Evolutionary conservation across 2,113 vertebrate genomes (phyloP).

Genomic region (Crotophaga sulcirostris): DNA sequence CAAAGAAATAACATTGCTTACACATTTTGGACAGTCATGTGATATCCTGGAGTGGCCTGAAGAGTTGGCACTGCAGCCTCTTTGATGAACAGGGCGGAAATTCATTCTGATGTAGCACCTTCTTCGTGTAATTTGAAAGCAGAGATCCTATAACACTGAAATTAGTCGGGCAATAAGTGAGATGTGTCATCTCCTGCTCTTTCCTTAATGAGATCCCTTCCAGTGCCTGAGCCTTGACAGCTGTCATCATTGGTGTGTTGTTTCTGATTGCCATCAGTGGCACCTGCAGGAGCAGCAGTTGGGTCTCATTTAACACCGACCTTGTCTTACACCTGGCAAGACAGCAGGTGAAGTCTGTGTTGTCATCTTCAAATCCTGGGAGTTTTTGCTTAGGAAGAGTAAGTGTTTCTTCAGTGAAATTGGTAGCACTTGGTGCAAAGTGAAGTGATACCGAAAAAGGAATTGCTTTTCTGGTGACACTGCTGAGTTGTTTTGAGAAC

Average conservation of each 20-base stretch:
- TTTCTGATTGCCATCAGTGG: background rate
- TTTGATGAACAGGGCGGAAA: background rate
- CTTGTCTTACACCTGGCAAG: background rate
- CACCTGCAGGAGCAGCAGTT: background rate
- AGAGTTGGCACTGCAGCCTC: background rate
- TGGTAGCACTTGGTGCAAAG: background rate
- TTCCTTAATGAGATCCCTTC: background rate
- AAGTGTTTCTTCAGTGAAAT: background rate
- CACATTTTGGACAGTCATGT: fast-evolving
- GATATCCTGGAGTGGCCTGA: background rate
- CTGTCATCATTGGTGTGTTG: no score
- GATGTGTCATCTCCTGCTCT: background rate
- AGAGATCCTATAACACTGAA: background rate
- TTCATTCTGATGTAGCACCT: background rate
- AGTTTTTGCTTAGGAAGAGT: background rate
- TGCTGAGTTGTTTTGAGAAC: background rate
- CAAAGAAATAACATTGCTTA: background rate
- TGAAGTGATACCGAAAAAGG: background rate
- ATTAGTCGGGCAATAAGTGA: background rate
- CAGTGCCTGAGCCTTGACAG: background rate
- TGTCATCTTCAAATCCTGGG: background rate
- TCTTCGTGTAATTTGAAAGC: background rate
- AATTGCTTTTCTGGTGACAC: background rate
- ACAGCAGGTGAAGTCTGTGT: background rate
- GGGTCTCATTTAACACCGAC: background rate